Conservation (phyloP, 2,113 vertebrate genomes). For the Corythoichthys intestinalis region DNA sequence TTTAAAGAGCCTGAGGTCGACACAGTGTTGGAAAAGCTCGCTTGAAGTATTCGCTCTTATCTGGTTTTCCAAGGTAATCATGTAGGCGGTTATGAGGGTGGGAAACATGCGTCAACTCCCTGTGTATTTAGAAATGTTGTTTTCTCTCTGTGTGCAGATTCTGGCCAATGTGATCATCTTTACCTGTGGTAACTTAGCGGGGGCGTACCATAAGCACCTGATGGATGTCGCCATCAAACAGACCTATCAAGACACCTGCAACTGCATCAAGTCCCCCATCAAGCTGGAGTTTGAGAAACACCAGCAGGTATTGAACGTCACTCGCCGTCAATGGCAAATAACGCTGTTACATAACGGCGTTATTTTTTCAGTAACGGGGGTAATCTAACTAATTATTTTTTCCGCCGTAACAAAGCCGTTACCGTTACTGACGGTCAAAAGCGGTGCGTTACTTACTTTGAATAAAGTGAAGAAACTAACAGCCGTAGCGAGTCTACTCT, state of each 20-base stretch:
- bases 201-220: constrained; percentile 94
- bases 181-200: constrained; percentile 91
- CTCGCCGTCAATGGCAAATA: too few species aligned
- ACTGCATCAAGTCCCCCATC: constrained; percentile 97
- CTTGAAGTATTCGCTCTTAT: constrained; percentile 24
- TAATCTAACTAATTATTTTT: too few species aligned
- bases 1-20: constrained; percentile 41
- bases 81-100: constrained; percentile 13
- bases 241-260: constrained; percentile 95
- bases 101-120: constrained; percentile 18
- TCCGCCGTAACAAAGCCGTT: too few species aligned
- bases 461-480: too few species aligned
- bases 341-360: too few species aligned
- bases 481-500: too few species aligned
- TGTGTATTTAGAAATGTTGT: constrained; percentile 13
- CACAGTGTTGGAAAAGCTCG: constrained; percentile 22
- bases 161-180: constrained; percentile 96
- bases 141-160: constrained; percentile 70
- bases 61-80: constrained; percentile 47
- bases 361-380: too few species aligned
- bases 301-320: constrained; percentile 81
- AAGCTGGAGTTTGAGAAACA: constrained; percentile 97
- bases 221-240: constrained; percentile 95
- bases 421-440: too few species aligned
- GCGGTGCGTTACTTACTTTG: too few species aligned